Evolutionary conservation across 2,113 vertebrate species (phyloP), one percentile per base, ranked within the genome.

Genomic region (human): DNA sequence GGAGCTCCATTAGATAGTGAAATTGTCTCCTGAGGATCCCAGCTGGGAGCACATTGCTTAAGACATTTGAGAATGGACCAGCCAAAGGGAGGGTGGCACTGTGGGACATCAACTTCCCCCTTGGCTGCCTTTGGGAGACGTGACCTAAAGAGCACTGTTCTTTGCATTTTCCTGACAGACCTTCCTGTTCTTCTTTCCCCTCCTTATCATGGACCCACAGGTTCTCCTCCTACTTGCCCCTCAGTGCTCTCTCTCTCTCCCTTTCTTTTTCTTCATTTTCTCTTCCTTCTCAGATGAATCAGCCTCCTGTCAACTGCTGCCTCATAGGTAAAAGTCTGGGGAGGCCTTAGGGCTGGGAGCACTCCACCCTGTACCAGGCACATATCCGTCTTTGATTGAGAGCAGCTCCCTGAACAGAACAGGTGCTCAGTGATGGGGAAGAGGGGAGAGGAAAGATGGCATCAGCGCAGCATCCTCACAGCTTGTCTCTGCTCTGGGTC

Each of bases 361-460:
- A 10, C 10, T 43, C 66, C 70, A 68, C 45, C 35, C 38, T 11
- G 22, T 38, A n/a, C 55, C 86, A 93, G 64, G 59, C 27, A 32
- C 6, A 6, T 3, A 16, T 75, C 38, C 0, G 0, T 76, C 87
- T 88, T 35, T 14, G 52, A 72, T 45, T 35, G 20, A 30, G 14
- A 12, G 0, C 9, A 52, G 93, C 7, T 94, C 35, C 73, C n/a
- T 30, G 30, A 72, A 73, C 40, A 88, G 83, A 80, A 40, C 92
- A 98, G 91, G 93, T 86, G 92, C 17, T 18, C 11, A 7, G 16
- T 79, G 92, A 84, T 25, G 17, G 16, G 59, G 45, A 79, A 86
- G 89, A 0, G 1, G 0, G 0, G 68, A 43, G 23, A 4, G 23
- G 78, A 90, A 80, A 0, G 43, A 76, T 0, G 4, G 11, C 16